Percentiles rank a stretch among this genome's conserved stretches.
These are phyloP conservation scores for Anabas testudineus DNA, from an alignment of 2,797 vertebrate species.

Conservation along the genomic window DNA sequence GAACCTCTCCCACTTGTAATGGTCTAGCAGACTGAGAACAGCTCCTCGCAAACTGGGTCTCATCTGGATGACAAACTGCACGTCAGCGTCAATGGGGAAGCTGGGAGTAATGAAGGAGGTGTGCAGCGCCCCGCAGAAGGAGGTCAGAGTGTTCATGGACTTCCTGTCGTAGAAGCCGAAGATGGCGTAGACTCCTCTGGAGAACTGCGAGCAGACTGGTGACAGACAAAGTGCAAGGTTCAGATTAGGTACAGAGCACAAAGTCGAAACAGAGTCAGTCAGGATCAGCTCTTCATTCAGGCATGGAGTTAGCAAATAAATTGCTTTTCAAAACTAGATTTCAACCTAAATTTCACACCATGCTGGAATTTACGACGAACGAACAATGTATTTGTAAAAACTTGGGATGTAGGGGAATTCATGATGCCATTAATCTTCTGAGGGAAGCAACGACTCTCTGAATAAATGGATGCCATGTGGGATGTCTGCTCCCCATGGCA, in stretches of 20 bases:
- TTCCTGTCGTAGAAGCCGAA: slow-evolving; percentile 99
- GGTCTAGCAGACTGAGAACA: slow-evolving; percentile 91
- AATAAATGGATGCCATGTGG: slow-evolving; percentile 64
- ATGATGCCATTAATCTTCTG: slow-evolving; percentile 46
- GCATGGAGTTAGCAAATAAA: neutral
- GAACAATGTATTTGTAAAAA: neutral
- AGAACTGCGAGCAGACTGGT: slow-evolving; percentile 98
- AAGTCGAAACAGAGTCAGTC: slow-evolving; percentile 16
- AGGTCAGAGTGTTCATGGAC: slow-evolving; percentile 99
- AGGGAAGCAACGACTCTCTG: slow-evolving; percentile 39
- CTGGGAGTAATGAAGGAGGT: slow-evolving; percentile 98
- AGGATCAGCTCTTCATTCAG: slow-evolving; percentile 9
- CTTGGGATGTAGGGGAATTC: slow-evolving; percentile 15
- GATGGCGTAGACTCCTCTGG: slow-evolving; percentile 97
- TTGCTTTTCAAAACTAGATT: neutral
- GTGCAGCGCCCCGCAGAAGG: slow-evolving; percentile 97
- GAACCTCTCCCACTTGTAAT: slow-evolving; percentile 98
- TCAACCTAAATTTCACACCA: neutral
- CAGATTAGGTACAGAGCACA: slow-evolving; percentile 43
- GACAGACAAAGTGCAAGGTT: slow-evolving; percentile 65
- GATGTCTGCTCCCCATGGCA: slow-evolving; percentile 58
- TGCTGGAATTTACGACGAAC: neutral
- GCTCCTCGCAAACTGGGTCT: slow-evolving; percentile 91
- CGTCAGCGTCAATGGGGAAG: slow-evolving; percentile 94
- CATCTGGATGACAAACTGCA: slow-evolving; percentile 99